Base-by-base conservation (phyloP, 2,888 invertebrate genomes). In the Thereva nobilitata region DNA sequence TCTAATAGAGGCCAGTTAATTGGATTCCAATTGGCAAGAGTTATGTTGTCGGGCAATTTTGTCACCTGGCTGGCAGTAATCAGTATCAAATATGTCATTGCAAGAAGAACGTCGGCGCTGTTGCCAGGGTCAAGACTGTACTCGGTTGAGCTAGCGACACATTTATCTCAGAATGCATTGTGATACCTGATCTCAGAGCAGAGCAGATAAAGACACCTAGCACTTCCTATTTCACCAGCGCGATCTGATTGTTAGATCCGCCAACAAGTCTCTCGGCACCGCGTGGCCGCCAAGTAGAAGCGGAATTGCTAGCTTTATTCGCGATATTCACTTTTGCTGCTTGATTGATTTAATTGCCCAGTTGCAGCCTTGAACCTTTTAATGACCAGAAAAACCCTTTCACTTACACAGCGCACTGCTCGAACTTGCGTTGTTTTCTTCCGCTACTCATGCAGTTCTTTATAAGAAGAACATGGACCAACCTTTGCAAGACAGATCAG, bases 381-480 rank as follows among this genome's bases (percentile, higher is more conserved):
- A 50, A n/a, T 61, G 61, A 61, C 61, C 61, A 61, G 50, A n/a
- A 50, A 41, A 49, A 50, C 23, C 61, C 61, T 61, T 61, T 61
- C 61, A 61, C 61, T 23, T 23, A 23, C 23, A 23, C 23, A 23
- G 23, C 23, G 23, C 23, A 23, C 61, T 61, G 47, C 41, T 38
- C 12, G n/a, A 47, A 10, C n/a, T 42, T 12, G 35, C n/a, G 49
- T n/a, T 61, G 50, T 61, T 61, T 40, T 34, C 40, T 41, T 12
- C 40, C 4, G 34, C 50, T 50, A 50, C 50, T 61, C 49, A 50
- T 49, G 61, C 23, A 50, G 49, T 50, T 61, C 38, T 50, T 44
- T 38, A 59, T 50, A 40, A 40, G 61, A 23, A 23, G 23, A 23
- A 23, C 23, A 23, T 23, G 23, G 23, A 23, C 23, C 23, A 23